Evolutionary conservation across 2,797 vertebrate genomes (phyloP).

Genomic region (Chaetophractus vellerosus): DNA sequence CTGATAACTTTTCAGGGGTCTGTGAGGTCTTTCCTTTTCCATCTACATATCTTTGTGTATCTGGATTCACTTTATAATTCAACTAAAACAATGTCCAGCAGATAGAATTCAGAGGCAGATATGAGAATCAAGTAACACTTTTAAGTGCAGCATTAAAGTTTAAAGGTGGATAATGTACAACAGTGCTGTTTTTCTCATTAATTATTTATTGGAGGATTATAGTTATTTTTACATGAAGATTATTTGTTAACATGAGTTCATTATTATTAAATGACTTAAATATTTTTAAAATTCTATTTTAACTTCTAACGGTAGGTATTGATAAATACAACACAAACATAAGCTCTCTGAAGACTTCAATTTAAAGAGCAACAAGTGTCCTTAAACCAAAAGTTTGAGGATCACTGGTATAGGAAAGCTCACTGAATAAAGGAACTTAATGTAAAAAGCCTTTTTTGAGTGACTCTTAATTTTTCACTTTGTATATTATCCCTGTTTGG

Average conservation of each 20-base stretch:
- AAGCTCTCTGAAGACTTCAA: background rate
- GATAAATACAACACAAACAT: constrained; percentile 25
- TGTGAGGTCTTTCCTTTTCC: background rate
- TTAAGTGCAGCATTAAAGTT: constrained; percentile 49
- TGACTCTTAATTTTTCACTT: constrained; percentile 2
- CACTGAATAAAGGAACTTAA: background rate
- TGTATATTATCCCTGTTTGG: background rate
- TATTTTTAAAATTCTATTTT: constrained; percentile 28
- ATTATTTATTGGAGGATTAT: constrained; percentile 21
- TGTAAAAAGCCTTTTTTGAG: constrained; percentile 25
- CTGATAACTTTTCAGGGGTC: constrained; percentile 36
- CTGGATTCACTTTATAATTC: constrained; percentile 26
- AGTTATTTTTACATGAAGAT: constrained; percentile 8
- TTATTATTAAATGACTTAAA: constrained; percentile 58
- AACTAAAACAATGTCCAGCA: background rate
- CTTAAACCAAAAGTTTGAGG: background rate
- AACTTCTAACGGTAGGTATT: constrained; percentile 40
- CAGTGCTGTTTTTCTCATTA: background rate
- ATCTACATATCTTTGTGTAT: too few relatives aligned
- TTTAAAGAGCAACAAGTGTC: constrained; percentile 7
- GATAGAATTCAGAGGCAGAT: background rate
- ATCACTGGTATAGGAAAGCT: background rate
- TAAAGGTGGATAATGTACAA: background rate
- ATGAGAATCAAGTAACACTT: background rate
- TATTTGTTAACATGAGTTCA: constrained; percentile 8